These are phyloP conservation scores for Saguinus imperator DNA, from an alignment of 2,113 vertebrate species.

Conservation along the genomic window DNA sequence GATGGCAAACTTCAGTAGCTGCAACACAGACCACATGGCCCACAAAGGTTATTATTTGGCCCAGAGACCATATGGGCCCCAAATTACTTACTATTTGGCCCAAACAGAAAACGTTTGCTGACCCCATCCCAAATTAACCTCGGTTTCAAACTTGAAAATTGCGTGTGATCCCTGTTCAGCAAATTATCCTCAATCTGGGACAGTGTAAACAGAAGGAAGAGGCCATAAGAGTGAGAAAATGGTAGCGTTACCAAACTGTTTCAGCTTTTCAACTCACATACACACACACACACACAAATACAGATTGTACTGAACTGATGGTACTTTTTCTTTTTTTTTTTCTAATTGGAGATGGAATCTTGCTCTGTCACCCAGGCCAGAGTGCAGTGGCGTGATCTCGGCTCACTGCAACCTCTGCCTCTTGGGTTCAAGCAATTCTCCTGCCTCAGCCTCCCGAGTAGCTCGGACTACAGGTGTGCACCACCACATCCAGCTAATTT, in stretches of 20 bases:
- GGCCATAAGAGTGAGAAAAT: background rate
- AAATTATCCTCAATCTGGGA: background rate
- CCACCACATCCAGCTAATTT: too few relatives aligned
- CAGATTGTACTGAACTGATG: background rate
- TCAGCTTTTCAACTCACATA: background rate
- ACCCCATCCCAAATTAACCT: background rate
- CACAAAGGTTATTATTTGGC: background rate
- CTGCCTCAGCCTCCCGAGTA: too few relatives aligned
- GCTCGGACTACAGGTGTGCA: too few relatives aligned
- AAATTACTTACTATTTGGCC: background rate
- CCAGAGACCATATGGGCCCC: background rate
- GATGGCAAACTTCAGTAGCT: background rate
- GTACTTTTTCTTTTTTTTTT: background rate
- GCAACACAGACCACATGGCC: background rate
- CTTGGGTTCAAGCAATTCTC: too few relatives aligned
- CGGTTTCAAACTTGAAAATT: slow-evolving; percentile 15
- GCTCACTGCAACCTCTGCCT: too few relatives aligned
- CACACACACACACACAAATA: background rate
- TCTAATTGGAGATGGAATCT: too few relatives aligned
- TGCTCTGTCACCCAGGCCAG: too few relatives aligned
- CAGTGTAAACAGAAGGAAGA: background rate
- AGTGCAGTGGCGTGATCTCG: too few relatives aligned
- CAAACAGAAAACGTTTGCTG: background rate
- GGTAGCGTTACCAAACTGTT: background rate
- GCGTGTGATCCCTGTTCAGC: background rate